phyloP scores from a whole-genome alignment of 1,140 invertebrate genomes.

The Apocrypta bakeri region DNA sequence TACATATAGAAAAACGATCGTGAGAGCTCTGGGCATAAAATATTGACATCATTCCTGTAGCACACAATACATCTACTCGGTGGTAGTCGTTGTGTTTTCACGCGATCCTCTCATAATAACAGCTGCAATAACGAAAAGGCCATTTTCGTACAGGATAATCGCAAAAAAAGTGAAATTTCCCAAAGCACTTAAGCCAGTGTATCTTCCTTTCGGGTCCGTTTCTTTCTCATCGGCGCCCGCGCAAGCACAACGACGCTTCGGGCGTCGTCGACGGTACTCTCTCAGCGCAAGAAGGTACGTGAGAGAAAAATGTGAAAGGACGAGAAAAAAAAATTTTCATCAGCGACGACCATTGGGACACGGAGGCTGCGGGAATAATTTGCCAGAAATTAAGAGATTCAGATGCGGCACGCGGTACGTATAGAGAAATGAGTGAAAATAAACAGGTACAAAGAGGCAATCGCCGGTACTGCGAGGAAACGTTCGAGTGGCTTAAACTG shows the following conservation, averaged over 20 bases:
- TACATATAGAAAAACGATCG: conserved; percentile 14
- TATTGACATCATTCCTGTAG: conserved; percentile 9
- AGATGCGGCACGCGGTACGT: background rate
- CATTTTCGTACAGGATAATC: conserved; percentile 3
- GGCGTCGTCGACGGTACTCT: background rate
- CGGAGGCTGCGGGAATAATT: conserved; percentile 1
- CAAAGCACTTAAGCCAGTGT: conserved; percentile 24
- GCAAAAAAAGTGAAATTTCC: conserved; percentile 34
- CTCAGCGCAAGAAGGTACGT: conserved; percentile 14
- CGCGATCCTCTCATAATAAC: conserved; percentile 2
- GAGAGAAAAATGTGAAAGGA: conserved; percentile 4
- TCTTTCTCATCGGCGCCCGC: background rate
- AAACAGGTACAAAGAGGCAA: conserved; percentile 26
- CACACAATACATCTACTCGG: background rate
- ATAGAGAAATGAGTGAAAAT: background rate
- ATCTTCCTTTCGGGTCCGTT: background rate
- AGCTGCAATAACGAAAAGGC: background rate
- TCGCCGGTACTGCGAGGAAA: conserved; percentile 14
- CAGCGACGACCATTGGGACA: background rate
- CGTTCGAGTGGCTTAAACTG: conserved; percentile 21
- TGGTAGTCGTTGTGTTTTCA: background rate
- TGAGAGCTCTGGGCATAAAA: background rate
- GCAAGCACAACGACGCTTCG: conserved; percentile 2
- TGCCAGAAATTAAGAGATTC: conserved; percentile 23
- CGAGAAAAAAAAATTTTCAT: conserved; percentile 18